Evolutionary conservation across 2,888 invertebrate genomes (phyloP).

Genomic region (Nephrotoma flavescens): DNA sequence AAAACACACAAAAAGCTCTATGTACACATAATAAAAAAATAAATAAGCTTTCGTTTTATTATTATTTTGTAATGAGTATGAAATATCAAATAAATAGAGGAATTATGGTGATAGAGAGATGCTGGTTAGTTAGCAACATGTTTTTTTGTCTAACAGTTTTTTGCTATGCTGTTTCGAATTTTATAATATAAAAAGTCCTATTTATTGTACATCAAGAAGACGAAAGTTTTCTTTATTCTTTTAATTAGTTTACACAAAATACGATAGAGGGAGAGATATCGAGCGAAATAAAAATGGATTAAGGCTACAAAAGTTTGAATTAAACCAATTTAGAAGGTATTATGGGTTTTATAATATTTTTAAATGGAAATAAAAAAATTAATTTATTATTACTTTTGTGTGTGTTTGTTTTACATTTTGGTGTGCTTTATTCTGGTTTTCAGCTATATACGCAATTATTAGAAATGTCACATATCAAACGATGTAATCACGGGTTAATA

Average conservation of each 20-base stretch:
- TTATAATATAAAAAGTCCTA: neutral
- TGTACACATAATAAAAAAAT: neutral
- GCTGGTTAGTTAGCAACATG: neutral
- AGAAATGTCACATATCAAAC: neutral
- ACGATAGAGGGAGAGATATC: neutral
- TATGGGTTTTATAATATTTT: neutral
- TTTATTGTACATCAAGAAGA: neutral
- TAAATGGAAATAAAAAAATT: neutral
- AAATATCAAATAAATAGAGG: neutral
- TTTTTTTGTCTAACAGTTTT: neutral
- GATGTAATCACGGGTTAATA: neutral
- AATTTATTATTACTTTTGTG: neutral
- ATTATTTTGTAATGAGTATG: neutral
- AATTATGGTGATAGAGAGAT: neutral
- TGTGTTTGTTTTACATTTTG: neutral
- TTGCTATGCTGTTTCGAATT: neutral
- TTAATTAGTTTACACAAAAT: neutral
- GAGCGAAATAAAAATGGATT: neutral
- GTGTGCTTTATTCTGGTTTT: neutral
- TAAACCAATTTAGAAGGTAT: neutral
- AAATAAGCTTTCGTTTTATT: neutral
- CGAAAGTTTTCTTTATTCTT: neutral
- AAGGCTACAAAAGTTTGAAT: neutral
- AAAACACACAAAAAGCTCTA: neutral
- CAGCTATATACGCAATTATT: neutral